A percentile compares a stretch with the other conserved stretches of the same genome.
These are phyloP conservation scores for Onychomys leucogaster DNA, from an alignment of 2,797 vertebrate species.

Conservation along the genomic window DNA sequence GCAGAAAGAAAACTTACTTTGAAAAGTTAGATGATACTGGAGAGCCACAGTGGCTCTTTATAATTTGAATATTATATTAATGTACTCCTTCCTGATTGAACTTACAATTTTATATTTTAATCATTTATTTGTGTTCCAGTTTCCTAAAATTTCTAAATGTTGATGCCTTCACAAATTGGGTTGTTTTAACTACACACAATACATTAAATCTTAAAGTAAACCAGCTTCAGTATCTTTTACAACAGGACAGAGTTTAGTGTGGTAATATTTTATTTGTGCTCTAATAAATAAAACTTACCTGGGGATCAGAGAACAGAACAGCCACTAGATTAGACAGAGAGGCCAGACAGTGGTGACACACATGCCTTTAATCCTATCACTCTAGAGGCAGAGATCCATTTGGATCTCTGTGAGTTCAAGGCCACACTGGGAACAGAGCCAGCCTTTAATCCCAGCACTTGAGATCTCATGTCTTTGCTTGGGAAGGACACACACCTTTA, in stretches of 20 bases:
- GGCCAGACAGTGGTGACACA: no score
- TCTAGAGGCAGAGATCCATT: no score
- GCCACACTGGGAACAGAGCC: no score
- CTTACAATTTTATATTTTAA: background rate
- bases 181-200: background rate
- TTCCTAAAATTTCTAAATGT: background rate
- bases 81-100: background rate
- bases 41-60: background rate
- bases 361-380: no score
- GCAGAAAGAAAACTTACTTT: background rate
- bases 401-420: no score
- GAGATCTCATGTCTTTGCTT: no score
- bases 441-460: no score
- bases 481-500: no score
- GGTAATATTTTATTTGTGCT: no score
- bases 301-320: no score
- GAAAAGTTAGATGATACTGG: background rate
- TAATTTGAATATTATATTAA: background rate
- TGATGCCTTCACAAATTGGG: constrained; percentile 3
- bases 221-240: background rate
- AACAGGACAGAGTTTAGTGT: background rate
- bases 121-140: background rate
- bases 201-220: background rate
- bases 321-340: no score
- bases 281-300: no score